These are phyloP conservation scores for Conomelus anceps DNA, from an alignment of 2,888 invertebrate genomes.

Conservation along the genomic window DNA sequence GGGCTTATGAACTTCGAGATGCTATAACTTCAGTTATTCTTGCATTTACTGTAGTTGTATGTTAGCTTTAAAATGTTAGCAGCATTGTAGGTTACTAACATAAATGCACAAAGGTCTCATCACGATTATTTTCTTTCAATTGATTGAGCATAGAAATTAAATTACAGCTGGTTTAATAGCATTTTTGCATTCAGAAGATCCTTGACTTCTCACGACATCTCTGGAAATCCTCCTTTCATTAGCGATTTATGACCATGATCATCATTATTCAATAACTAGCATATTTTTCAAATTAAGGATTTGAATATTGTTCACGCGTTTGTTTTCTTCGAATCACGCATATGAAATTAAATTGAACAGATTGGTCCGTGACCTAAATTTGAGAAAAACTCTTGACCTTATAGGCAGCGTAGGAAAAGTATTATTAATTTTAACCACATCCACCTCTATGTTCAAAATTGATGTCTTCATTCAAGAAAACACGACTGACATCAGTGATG, in stretches of 20 bases:
- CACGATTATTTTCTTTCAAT: not conserved
- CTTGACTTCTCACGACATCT: not conserved
- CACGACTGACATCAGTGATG: no score
- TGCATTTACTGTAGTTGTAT: not conserved
- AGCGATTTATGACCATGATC: not conserved
- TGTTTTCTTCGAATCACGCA: not conserved
- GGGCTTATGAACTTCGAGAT: not conserved
- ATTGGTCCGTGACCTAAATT: not conserved
- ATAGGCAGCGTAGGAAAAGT: not conserved
- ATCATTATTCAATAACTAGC: not conserved
- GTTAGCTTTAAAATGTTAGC: not conserved
- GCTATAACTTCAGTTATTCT: not conserved
- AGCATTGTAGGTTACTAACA: not conserved
- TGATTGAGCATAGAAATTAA: not conserved
- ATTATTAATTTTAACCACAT: no score
- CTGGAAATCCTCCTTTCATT: not conserved
- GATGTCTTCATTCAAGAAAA: no score
- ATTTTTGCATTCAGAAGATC: not conserved
- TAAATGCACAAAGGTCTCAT: not conserved
- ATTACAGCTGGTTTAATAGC: not conserved
- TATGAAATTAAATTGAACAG: not conserved
- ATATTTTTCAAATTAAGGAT: not conserved
- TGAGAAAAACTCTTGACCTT: not conserved
- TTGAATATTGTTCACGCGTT: not conserved
- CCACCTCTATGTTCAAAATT: no score